Conservation (phyloP, 2,797 vertebrate species). For the Gallirallus australis region DNA sequence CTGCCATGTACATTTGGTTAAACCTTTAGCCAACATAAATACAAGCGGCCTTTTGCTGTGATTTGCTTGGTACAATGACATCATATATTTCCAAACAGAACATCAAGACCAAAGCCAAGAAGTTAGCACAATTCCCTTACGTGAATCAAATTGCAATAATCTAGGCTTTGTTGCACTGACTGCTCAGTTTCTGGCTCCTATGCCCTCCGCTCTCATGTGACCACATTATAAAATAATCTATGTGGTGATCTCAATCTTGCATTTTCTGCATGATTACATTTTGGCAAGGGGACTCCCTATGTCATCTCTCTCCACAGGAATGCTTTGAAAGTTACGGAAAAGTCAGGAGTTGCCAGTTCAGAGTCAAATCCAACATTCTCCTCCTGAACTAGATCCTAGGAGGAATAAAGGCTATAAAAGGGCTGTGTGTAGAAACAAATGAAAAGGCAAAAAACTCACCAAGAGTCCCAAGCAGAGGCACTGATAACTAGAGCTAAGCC, state of each 20-base stretch:
- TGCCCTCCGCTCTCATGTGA: constrained; percentile 55
- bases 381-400: background rate
- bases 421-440: background rate
- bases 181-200: constrained; percentile 65
- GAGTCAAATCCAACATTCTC: constrained; percentile 4
- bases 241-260: constrained; percentile 74
- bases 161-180: constrained; percentile 63
- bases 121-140: constrained; percentile 71
- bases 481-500: background rate
- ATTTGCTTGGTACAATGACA: constrained; percentile 79
- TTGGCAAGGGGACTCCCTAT: constrained; percentile 72
- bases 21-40: constrained; percentile 82
- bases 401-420: background rate
- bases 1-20: constrained; percentile 74
- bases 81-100: constrained; percentile 81
- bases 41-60: constrained; percentile 75
- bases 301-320: constrained; percentile 70
- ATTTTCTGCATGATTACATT: constrained; percentile 82
- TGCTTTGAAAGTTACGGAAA: constrained; percentile 77
- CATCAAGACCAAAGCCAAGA: constrained; percentile 61
- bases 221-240: constrained; percentile 80
- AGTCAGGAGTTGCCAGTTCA: constrained; percentile 53
- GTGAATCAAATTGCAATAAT: constrained; percentile 78
- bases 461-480: background rate
- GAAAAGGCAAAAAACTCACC: background rate